Evolutionary conservation across 1,140 invertebrate species (phyloP).

Genomic region (Muscidifurax raptorellus): DNA sequence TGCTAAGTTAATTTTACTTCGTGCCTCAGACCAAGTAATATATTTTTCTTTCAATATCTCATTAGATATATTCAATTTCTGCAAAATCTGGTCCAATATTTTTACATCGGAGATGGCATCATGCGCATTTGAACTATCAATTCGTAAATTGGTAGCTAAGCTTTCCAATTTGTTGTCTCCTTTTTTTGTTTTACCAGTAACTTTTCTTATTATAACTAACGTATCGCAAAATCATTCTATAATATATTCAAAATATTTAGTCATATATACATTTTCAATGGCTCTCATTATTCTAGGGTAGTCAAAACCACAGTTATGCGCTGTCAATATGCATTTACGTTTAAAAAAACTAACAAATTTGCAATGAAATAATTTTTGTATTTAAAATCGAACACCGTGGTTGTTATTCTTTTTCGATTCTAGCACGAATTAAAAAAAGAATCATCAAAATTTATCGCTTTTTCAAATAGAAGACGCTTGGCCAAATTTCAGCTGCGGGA

Average conservation of each 20-base stretch:
- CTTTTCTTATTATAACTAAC: slow-evolving; percentile 21
- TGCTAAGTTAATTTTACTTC: too few relatives aligned
- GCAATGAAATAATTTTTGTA: too few relatives aligned
- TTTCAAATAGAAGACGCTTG: too few relatives aligned
- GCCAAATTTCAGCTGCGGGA: too few relatives aligned
- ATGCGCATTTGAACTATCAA: slow-evolving; percentile 2
- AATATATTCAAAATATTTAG: slow-evolving; percentile 10
- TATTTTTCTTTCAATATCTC: too few relatives aligned
- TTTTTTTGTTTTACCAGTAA: not conserved
- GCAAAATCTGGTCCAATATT: not conserved
- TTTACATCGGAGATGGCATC: slow-evolving; percentile 33
- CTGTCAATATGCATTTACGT: too few relatives aligned
- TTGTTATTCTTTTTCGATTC: too few relatives aligned
- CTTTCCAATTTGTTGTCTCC: slow-evolving; percentile 18
- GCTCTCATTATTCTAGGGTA: slow-evolving; percentile 33
- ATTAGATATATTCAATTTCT: too few relatives aligned
- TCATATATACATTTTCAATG: slow-evolving; percentile 28
- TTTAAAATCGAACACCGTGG: too few relatives aligned
- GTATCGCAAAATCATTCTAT: slow-evolving; percentile 8
- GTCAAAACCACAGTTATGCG: slow-evolving; percentile 32
- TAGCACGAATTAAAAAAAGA: too few relatives aligned
- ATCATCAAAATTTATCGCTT: too few relatives aligned
- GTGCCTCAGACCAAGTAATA: too few relatives aligned
- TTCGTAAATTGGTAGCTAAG: slow-evolving; percentile 15
- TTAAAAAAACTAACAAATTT: not conserved